Evolutionary conservation across 2,888 invertebrate species (phyloP).

Genomic region (Heliconius charithonia): DNA sequence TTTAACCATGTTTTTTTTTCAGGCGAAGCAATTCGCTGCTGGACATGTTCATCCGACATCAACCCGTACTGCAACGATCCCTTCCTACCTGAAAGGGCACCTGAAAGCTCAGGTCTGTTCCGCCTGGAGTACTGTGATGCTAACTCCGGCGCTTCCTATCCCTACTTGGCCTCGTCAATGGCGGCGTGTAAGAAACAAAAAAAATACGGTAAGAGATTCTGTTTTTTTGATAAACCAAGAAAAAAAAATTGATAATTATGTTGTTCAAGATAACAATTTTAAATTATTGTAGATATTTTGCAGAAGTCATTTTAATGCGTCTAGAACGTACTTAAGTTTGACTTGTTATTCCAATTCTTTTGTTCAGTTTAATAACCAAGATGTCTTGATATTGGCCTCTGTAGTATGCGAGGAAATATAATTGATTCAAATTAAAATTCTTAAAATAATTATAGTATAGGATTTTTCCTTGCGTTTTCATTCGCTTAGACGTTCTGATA

Average conservation of each 20-base stretch:
- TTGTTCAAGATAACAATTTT: background rate
- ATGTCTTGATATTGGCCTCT: conserved; percentile 46
- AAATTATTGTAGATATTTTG: background rate
- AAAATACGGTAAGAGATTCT: conserved; percentile 86
- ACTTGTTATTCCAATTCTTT: conserved; percentile 55
- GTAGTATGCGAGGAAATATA: background rate
- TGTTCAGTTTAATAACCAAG: conserved; percentile 63
- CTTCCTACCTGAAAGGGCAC: conserved; percentile 82
- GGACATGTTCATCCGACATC: conserved; percentile 89
- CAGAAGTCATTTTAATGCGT: background rate
- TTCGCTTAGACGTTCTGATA: background rate
- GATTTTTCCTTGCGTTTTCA: background rate
- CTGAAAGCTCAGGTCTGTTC: conserved; percentile 75
- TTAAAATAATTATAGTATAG: background rate
- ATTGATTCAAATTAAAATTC: background rate
- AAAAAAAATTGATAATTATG: too few species aligned
- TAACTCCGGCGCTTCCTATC: conserved; percentile 75
- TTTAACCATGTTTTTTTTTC: conserved; percentile 56
- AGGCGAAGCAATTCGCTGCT: conserved; percentile 88
- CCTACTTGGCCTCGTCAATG: conserved; percentile 77
- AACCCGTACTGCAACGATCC: conserved; percentile 89
- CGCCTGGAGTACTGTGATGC: conserved; percentile 79
- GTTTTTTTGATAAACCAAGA: too few species aligned
- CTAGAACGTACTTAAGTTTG: background rate
- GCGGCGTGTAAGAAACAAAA: conserved; percentile 90